Evolutionary conservation across 2,888 invertebrate genomes (phyloP), one percentile per base, ranked within the genome.

Genomic region (Luperina nickerlii): DNA sequence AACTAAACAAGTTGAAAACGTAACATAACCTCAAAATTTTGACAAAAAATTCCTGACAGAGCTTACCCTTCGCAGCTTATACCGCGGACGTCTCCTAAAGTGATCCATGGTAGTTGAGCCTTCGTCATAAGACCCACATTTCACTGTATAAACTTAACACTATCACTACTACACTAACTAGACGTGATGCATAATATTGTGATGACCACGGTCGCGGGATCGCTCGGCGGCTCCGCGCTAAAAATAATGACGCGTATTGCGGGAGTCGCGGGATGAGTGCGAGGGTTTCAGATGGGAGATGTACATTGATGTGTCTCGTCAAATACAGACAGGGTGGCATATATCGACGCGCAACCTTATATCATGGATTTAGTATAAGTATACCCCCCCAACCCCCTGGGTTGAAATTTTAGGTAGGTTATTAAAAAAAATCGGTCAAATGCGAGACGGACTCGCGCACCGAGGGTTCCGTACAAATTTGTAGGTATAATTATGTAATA

Each of bases 71-170:
- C 94, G 88, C 91, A 90, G 89, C 72, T 93, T 94, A 87, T 93
- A 91, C 83, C 94, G 93, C 88, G 94, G 96, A 77, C 96, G 92
- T 89, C 96, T 92, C 89, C 94, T 93, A 85, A 96, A 95, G 88
- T 95, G 95, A 87, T 96, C 95, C 96, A 95, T 95, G 42, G 81
- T 90, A 20, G 63, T 78, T 83, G 24, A 92, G 93, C 95, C 94
- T 96, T 96, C 91, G 96, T 96, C 96, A 96, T 96, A 96, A 96
- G 89, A 90, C 89, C 86, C 93, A 93, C 96, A 96, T 96, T 79
- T 91, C 94, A 93, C 92, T 92, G 86, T 90, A 89, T 89, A 83
- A 89, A 91, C 92, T 90, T 88, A 90, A 78, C 91, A 92, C 91
- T 89, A 88, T 85, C 88, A 91, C 88, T 84, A 79, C 76, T 45